Percentiles rank a stretch among this genome's conserved stretches.
Evolutionary conservation across 2,113 vertebrate species (phyloP).

Genomic region (Heptranchias perlo): DNA sequence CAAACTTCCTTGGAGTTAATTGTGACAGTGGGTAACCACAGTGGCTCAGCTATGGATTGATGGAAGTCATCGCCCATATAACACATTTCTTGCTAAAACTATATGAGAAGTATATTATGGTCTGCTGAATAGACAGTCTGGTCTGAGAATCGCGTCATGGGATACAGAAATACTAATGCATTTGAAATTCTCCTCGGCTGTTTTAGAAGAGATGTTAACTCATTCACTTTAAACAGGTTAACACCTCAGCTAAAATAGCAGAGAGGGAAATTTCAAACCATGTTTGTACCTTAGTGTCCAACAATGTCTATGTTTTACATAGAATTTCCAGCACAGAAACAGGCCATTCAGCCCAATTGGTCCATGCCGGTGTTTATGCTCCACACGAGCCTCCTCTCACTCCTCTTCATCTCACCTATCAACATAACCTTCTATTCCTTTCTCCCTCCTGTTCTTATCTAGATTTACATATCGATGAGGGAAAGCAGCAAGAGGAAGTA

Average conservation of each 20-base stretch:
- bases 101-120: not conserved
- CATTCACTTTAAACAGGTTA: not conserved
- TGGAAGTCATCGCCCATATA: not conserved
- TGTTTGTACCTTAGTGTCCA: not conserved
- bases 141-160: not conserved
- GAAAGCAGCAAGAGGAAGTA: not conserved
- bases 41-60: not conserved
- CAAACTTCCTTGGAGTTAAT: not conserved
- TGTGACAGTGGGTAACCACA: not conserved
- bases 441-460: no score
- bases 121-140: no score
- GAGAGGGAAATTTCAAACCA: not conserved
- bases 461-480: no score
- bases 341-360: no score
- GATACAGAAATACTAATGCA: not conserved
- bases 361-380: no score
- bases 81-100: not conserved
- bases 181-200: not conserved
- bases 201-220: no score
- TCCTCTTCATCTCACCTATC: no score
- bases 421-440: no score
- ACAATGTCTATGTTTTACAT: not conserved
- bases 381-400: no score
- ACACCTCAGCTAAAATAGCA: not conserved
- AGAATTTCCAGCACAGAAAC: no score